Evolutionary conservation across 1,140 invertebrate genomes (phyloP).

Genomic region (Diabrotica virgifera): DNA sequence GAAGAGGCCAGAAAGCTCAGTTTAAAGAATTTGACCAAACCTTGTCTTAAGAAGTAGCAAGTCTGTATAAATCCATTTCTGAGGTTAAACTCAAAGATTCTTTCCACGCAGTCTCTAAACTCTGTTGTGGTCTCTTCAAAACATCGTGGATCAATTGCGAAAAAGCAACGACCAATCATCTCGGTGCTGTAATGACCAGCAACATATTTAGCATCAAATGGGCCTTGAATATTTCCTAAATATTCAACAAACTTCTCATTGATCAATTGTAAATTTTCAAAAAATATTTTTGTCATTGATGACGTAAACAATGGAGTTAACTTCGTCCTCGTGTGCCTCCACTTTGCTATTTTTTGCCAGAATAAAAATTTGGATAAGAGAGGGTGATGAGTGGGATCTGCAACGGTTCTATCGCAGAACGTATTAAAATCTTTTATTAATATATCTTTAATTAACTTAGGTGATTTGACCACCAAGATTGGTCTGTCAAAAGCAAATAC

Average conservation of each 20-base stretch:
- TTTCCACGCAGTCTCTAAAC: constrained; percentile 38
- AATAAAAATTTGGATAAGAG: constrained; percentile 31
- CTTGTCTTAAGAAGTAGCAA: constrained; percentile 9
- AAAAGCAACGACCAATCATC: constrained; percentile 50
- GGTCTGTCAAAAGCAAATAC: constrained; percentile 43
- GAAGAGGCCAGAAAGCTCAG: not conserved
- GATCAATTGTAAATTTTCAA: constrained; percentile 40
- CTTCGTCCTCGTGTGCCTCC: constrained; percentile 52
- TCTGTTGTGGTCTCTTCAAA: constrained; percentile 47
- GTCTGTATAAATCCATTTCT: constrained; percentile 8
- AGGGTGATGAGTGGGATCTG: constrained; percentile 3
- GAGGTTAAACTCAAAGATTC: constrained; percentile 28
- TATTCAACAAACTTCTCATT: constrained; percentile 27
- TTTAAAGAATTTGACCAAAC: not conserved
- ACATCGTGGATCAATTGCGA: constrained; percentile 48
- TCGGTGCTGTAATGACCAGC: constrained; percentile 52
- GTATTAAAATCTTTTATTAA: constrained; percentile 57
- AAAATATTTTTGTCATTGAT: constrained; percentile 49
- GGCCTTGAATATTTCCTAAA: constrained; percentile 16
- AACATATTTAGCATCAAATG: constrained; percentile 39
- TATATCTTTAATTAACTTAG: constrained; percentile 39
- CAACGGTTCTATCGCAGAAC: constrained; percentile 50
- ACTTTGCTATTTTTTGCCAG: constrained; percentile 43
- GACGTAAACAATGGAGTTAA: constrained; percentile 55
- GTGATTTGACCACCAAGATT: constrained; percentile 49